These are phyloP conservation scores for Onthophagus taurus DNA, from an alignment of 1,140 invertebrate genomes.

Conservation along the genomic window DNA sequence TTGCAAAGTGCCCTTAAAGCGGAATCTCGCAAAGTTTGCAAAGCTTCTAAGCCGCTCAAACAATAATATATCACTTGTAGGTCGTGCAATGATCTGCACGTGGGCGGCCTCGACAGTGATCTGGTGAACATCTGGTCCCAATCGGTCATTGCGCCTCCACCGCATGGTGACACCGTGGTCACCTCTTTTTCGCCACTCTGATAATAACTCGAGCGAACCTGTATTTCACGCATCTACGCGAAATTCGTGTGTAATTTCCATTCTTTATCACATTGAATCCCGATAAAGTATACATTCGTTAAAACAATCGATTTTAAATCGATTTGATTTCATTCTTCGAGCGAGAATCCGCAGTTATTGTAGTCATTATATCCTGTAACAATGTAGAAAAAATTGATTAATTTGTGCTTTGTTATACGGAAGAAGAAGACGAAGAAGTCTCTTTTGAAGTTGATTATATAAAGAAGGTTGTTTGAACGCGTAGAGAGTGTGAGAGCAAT, in stretches of 20 bases:
- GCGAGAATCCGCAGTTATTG: no score
- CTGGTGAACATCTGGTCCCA: constrained; percentile 55
- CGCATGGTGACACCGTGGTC: constrained; percentile 8
- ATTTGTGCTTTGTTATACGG: no score
- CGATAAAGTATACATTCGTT: no score
- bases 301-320: no score
- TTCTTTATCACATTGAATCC: no score
- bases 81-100: constrained; percentile 57
- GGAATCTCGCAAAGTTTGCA: constrained; percentile 60
- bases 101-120: constrained; percentile 50
- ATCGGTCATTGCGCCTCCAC: constrained; percentile 37
- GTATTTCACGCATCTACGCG: constrained; percentile 4
- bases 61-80: constrained; percentile 68
- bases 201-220: background rate
- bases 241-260: background rate
- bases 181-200: background rate
- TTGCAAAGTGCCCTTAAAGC: constrained; percentile 59
- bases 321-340: no score
- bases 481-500: no score
- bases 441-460: no score
- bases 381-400: no score
- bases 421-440: no score
- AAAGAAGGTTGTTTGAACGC: no score
- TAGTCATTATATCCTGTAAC: no score
- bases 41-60: constrained; percentile 61